Conservation (phyloP, 2,113 vertebrate genomes). For the Megaceryle torquata region DNA sequence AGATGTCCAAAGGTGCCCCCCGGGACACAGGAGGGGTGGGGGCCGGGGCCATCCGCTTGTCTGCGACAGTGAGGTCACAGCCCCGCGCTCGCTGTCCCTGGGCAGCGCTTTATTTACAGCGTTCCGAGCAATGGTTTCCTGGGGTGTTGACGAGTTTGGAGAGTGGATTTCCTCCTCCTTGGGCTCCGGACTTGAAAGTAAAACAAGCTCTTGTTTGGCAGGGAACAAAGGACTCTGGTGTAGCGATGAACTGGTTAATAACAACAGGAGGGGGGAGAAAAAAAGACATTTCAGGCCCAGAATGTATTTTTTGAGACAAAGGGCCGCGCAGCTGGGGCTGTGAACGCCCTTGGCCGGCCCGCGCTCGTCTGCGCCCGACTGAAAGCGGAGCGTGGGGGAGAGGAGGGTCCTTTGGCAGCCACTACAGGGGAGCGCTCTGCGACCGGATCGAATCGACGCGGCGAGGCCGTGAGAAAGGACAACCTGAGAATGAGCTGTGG, state of each 20-base stretch:
- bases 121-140: conserved; percentile 1
- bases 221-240: background rate
- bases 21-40: background rate
- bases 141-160: background rate
- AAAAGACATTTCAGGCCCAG: background rate
- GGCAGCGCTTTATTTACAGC: background rate
- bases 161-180: conserved; percentile 25
- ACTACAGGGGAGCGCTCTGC: background rate
- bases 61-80: accelerated
- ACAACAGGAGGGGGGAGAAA: background rate
- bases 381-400: background rate
- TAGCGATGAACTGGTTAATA: background rate
- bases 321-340: accelerated
- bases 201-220: background rate
- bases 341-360: background rate
- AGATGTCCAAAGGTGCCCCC: background rate
- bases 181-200: background rate
- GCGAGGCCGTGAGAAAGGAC: background rate
- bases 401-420: background rate
- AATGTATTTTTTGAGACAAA: background rate
- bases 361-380: background rate
- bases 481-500: background rate
- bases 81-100: background rate
- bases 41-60: accelerated
- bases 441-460: background rate